These are phyloP conservation scores for Antitype chi DNA, from an alignment of 2,888 invertebrate species.

Conservation along the genomic window DNA sequence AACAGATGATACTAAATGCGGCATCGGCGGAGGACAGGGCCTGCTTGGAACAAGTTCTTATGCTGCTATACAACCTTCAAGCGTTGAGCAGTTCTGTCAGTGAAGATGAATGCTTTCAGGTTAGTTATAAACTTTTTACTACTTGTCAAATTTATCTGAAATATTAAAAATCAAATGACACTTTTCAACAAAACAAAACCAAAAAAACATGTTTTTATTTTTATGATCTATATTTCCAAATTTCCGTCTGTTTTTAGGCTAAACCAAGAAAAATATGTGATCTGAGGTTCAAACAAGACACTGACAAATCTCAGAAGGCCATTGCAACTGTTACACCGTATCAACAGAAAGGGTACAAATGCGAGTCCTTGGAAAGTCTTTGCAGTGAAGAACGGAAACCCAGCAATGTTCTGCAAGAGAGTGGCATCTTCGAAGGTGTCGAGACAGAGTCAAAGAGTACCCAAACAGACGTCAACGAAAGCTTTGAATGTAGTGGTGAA, in stretches of 20 bases:
- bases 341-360: slow-evolving; percentile 87
- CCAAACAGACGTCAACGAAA: slow-evolving; percentile 91
- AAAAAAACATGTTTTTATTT: not conserved
- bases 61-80: slow-evolving; percentile 91
- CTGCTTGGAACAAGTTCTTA: slow-evolving; percentile 92
- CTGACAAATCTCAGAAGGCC: slow-evolving; percentile 89
- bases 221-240: slow-evolving; percentile 37
- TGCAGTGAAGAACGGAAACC: slow-evolving; percentile 88
- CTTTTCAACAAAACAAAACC: slow-evolving; percentile 6
- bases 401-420: slow-evolving; percentile 92
- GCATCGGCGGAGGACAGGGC: slow-evolving; percentile 90
- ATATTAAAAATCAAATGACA: slow-evolving; percentile 10
- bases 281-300: slow-evolving; percentile 82
- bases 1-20: slow-evolving; percentile 88
- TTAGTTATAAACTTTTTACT: slow-evolving; percentile 68
- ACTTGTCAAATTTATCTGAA: not conserved
- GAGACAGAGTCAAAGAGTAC: slow-evolving; percentile 88
- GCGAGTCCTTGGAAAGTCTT: slow-evolving; percentile 86
- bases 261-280: slow-evolving; percentile 87
- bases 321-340: slow-evolving; percentile 93
- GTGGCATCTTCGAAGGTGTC: slow-evolving; percentile 93
- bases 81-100: slow-evolving; percentile 89
- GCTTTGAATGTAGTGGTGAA: slow-evolving; percentile 88
- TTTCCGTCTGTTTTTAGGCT: slow-evolving; percentile 76
- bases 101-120: slow-evolving; percentile 90